Conservation (phyloP, 1,140 invertebrate species). For the Brachionus rotundiformis region DNA sequence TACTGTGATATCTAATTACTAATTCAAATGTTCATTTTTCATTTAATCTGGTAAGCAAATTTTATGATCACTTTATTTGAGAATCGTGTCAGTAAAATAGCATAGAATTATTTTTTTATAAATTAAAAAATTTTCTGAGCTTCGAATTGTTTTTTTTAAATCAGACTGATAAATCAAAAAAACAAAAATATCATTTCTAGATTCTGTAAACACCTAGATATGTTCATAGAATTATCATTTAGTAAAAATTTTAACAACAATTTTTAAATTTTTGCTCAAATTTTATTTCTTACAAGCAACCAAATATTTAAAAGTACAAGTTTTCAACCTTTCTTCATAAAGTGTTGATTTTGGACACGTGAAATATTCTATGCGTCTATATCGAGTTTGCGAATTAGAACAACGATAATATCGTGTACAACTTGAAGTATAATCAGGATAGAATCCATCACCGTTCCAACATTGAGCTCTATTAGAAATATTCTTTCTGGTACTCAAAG, state of each 20-base stretch:
- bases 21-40: constrained; percentile 9
- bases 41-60: neutral
- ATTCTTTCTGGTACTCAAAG: neutral
- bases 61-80: neutral
- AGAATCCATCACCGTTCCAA: constrained; percentile 14
- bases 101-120: too few relatives aligned
- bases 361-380: neutral
- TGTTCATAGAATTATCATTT: too few relatives aligned
- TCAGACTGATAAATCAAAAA: too few relatives aligned
- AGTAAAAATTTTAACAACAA: too few relatives aligned
- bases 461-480: neutral
- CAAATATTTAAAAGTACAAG: neutral
- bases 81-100: too few relatives aligned
- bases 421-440: constrained; percentile 15
- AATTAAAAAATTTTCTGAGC: too few relatives aligned
- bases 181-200: neutral
- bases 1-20: constrained; percentile 25
- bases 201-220: too few relatives aligned
- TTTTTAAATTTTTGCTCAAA: too few relatives aligned
- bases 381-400: neutral
- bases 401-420: constrained; percentile 18
- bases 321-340: neutral
- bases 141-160: too few relatives aligned
- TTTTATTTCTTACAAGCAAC: neutral
- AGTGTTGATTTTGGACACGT: neutral